Conservation (phyloP, 2,113 vertebrate species). For the Zosterops pallidus region DNA sequence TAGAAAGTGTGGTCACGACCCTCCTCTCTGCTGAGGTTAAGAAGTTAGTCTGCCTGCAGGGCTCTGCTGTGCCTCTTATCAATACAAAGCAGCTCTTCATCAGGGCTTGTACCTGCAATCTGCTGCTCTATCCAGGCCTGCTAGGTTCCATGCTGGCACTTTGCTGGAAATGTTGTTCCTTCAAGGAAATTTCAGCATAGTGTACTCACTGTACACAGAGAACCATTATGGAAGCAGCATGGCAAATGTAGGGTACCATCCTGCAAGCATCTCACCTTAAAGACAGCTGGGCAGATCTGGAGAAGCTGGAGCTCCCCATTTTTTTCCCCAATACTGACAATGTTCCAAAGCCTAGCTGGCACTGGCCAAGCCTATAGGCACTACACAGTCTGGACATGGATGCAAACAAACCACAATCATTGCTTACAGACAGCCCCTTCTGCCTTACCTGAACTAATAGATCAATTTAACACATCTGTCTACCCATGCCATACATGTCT, state of each 20-base stretch:
- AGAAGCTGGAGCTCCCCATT: neutral
- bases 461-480: neutral
- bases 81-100: neutral
- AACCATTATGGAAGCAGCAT: accelerated
- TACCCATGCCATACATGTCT: accelerated
- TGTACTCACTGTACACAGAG: neutral
- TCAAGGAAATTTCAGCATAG: neutral
- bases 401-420: neutral
- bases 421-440: neutral
- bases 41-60: neutral
- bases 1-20: neutral
- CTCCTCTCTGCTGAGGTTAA: neutral
- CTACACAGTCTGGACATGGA: accelerated
- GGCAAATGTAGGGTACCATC: neutral
- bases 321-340: neutral
- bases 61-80: neutral
- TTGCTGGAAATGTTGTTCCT: neutral
- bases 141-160: neutral
- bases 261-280: neutral
- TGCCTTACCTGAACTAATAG: neutral
- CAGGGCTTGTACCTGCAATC: neutral
- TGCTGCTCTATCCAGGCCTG: neutral
- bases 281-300: neutral
- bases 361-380: neutral
- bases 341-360: neutral